Conservation (phyloP, 2,888 invertebrate genomes). For the Dryomyza anilis region DNA sequence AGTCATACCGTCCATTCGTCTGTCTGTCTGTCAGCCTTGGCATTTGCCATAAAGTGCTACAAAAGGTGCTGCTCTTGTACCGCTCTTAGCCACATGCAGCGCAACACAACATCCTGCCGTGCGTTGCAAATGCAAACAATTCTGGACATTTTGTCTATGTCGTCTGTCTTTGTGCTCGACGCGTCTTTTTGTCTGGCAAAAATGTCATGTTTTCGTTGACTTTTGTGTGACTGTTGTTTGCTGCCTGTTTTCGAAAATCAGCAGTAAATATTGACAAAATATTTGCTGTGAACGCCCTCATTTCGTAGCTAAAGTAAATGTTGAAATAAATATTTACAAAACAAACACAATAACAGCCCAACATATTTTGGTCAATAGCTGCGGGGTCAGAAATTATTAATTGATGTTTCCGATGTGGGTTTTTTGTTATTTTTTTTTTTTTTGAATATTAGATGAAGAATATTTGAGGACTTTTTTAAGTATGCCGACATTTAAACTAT, state of each 20-base stretch:
- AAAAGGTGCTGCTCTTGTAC: background rate
- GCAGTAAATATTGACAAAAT: background rate
- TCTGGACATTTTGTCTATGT: background rate
- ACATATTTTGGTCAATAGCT: background rate
- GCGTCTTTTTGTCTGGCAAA: background rate
- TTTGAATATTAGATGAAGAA: too few species aligned
- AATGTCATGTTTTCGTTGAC: background rate
- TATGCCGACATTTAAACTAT: too few species aligned
- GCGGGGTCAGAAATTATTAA: background rate
- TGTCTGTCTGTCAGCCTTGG: too few species aligned
- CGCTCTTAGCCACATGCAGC: background rate
- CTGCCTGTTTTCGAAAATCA: background rate
- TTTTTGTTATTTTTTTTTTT: too few species aligned
- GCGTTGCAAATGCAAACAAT: background rate
- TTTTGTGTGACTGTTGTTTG: background rate
- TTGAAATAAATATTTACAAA: background rate
- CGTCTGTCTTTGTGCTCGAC: too few species aligned
- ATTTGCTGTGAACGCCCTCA: background rate
- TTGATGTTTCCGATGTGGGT: background rate
- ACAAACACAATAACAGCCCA: background rate
- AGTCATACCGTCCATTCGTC: too few species aligned
- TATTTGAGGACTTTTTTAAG: too few species aligned
- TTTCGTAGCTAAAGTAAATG: background rate
- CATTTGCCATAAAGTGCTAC: background rate
- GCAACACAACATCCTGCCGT: background rate